Percentiles rank a stretch among this genome's conserved stretches.
These are phyloP conservation scores for Brachionichthys hirsutus DNA, from an alignment of 2,113 vertebrate species.

Conservation along the genomic window DNA sequence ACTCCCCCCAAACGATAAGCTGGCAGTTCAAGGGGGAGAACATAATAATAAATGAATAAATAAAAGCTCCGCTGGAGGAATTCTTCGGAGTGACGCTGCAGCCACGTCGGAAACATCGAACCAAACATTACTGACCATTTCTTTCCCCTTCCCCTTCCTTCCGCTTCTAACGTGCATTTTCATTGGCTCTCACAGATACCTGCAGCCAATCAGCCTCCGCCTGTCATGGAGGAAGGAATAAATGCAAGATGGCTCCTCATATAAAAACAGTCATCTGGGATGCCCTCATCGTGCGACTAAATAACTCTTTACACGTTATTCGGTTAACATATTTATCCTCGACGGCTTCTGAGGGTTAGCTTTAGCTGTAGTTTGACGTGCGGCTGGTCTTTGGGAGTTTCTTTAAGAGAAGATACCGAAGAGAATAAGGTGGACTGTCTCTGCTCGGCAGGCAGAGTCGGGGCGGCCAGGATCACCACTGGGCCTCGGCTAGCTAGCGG, in stretches of 20 bases:
- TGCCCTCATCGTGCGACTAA: conserved; percentile 80
- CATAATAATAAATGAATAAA: no score
- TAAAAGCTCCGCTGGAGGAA: no score
- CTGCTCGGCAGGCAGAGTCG: no score
- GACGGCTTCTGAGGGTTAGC: conserved; percentile 72
- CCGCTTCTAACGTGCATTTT: conserved; percentile 54
- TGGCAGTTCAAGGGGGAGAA: no score
- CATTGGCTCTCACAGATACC: conserved; percentile 78
- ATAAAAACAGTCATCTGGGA: conserved; percentile 93
- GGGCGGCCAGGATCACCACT: no score
- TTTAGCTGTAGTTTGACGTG: conserved; percentile 47
- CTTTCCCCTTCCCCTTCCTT: conserved; percentile 31
- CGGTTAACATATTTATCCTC: conserved; percentile 73
- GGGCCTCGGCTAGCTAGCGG: conserved; percentile 59
- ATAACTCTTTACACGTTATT: conserved; percentile 80
- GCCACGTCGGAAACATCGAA: no score
- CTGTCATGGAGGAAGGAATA: conserved; percentile 94
- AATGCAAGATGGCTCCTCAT: conserved; percentile 99
- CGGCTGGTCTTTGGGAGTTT: conserved; percentile 23
- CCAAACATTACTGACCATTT: no score
- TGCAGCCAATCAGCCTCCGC: conserved; percentile 86
- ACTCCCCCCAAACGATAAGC: no score
- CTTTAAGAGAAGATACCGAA: conserved; percentile 36
- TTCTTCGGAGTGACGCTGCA: no score
- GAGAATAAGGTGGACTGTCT: no score